phyloP scores from a whole-genome alignment of 1,140 invertebrate species.

The Cylas formicarius region DNA sequence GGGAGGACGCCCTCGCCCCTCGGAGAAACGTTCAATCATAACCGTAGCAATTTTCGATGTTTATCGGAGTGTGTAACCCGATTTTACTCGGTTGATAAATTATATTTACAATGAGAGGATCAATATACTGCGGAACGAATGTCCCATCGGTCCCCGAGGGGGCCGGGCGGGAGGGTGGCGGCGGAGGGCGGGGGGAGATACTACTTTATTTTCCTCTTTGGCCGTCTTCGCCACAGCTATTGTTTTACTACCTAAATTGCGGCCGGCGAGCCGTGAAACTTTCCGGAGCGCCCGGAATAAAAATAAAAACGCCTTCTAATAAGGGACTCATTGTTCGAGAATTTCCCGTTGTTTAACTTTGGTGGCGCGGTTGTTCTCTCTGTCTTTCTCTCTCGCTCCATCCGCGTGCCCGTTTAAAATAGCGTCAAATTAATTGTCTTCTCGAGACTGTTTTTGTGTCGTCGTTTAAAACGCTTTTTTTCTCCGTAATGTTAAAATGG shows the following conservation, averaged over 20 bases:
- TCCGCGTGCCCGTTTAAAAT: no score
- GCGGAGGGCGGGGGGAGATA: not conserved
- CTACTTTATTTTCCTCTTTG: not conserved
- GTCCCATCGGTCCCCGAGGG: not conserved
- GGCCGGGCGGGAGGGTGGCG: not conserved
- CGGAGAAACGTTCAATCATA: not conserved
- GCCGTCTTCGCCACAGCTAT: not conserved
- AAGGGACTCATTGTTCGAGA: no score
- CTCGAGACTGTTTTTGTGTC: no score
- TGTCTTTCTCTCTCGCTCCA: no score
- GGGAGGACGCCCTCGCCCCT: not conserved
- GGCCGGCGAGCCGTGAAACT: not conserved
- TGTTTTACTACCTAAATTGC: not conserved
- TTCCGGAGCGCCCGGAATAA: not conserved
- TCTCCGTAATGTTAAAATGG: no score
- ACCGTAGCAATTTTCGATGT: slow-evolving; percentile 18
- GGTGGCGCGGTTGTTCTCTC: no score
- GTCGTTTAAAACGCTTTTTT: no score
- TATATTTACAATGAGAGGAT: slow-evolving; percentile 21
- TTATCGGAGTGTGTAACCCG: slow-evolving; percentile 20
- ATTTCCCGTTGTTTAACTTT: no score
- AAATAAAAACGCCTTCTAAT: no score
- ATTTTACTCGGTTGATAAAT: slow-evolving; percentile 26
- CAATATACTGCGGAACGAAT: not conserved
- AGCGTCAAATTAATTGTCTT: no score